These are phyloP conservation scores for Catharus minimus DNA, from an alignment of 2,113 vertebrate genomes.

Conservation along the genomic window DNA sequence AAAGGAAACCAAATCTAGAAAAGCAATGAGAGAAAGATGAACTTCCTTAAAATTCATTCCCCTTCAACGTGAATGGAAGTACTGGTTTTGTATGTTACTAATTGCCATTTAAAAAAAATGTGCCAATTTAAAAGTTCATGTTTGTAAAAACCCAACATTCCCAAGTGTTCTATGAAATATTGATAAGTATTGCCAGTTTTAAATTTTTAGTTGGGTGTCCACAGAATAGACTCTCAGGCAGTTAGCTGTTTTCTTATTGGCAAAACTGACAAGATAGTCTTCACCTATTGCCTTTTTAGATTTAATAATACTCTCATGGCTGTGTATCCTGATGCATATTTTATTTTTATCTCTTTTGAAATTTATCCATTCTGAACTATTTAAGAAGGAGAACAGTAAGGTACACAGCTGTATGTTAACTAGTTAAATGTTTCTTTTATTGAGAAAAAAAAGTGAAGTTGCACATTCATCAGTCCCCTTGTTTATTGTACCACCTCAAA, in stretches of 20 bases:
- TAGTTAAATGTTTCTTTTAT: constrained; percentile 27
- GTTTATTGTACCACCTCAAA: constrained; percentile 8
- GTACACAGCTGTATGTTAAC: constrained; percentile 52
- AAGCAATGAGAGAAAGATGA: constrained; percentile 42
- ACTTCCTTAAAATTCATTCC: neutral
- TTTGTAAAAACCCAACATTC: constrained; percentile 58
- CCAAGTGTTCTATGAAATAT: constrained; percentile 53
- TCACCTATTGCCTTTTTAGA: constrained; percentile 61
- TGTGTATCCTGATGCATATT: constrained; percentile 1
- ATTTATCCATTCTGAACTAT: neutral
- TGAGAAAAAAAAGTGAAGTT: constrained; percentile 10
- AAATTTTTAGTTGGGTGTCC: constrained; percentile 60
- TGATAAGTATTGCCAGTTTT: constrained; percentile 70
- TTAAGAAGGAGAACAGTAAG: neutral
- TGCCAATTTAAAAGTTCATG: constrained; percentile 71
- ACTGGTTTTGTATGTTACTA: constrained; percentile 51
- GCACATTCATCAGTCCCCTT: constrained; percentile 25
- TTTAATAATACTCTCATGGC: constrained; percentile 26
- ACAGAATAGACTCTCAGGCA: constrained; percentile 11
- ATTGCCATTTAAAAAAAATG: constrained; percentile 60
- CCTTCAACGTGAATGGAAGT: neutral
- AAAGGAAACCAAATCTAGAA: constrained; percentile 38
- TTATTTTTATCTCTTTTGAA: constrained; percentile 5
- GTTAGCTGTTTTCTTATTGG: constrained; percentile 48
- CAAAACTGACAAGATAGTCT: constrained; percentile 38